phyloP scores from a whole-genome alignment of 1,140 invertebrate genomes.

The Sweltsa coloradensis region DNA sequence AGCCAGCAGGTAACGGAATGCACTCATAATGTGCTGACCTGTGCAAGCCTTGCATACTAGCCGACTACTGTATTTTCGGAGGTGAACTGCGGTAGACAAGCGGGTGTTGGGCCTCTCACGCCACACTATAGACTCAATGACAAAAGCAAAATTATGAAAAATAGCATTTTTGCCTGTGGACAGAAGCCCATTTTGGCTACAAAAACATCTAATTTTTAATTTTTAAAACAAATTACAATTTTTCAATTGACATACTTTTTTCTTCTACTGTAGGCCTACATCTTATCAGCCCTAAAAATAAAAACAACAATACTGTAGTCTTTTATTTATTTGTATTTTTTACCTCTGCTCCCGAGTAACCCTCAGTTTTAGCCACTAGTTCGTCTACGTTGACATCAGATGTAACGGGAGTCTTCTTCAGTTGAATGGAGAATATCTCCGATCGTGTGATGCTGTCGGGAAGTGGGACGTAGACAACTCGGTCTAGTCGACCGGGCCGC shows the following conservation, averaged over 20 bases:
- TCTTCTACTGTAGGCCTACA: neutral
- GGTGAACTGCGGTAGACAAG: too few relatives aligned
- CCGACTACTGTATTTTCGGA: too few relatives aligned
- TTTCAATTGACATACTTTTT: neutral
- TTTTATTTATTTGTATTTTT: neutral
- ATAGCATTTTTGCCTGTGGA: neutral
- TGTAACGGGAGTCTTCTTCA: slow-evolving; percentile 45
- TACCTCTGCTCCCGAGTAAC: slow-evolving; percentile 83
- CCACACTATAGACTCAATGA: too few relatives aligned
- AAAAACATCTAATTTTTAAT: slow-evolving; percentile 12
- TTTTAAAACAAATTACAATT: neutral
- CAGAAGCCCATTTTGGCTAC: neutral
- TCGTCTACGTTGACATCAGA: slow-evolving; percentile 45
- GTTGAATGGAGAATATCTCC: slow-evolving; percentile 59
- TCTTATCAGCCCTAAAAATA: neutral
- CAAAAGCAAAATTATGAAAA: too few relatives aligned
- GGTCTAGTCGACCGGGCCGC: slow-evolving; percentile 76
- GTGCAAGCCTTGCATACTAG: too few relatives aligned
- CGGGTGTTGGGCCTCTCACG: too few relatives aligned
- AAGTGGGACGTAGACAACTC: slow-evolving; percentile 77
- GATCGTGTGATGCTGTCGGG: slow-evolving; percentile 57
- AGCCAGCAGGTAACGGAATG: too few relatives aligned
- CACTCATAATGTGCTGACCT: too few relatives aligned
- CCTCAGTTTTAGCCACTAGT: slow-evolving; percentile 51
- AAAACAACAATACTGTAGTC: neutral